Evolutionary conservation across 1,140 invertebrate genomes (phyloP).

Genomic region (Chrysopa pallens): DNA sequence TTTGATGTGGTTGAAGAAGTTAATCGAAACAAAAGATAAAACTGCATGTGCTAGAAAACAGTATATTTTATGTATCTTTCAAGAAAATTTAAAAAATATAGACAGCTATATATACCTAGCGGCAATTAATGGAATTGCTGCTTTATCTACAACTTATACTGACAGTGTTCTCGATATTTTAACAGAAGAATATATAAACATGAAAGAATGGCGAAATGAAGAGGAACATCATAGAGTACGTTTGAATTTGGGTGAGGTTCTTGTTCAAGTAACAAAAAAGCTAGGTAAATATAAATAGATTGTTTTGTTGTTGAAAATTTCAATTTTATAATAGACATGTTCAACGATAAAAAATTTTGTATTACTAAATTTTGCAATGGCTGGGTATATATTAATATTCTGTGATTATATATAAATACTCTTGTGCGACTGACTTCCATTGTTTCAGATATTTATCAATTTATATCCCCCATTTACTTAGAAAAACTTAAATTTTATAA

Average conservation of each 20-base stretch:
- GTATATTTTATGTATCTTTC: conserved; percentile 47
- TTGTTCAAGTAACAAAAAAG: conserved; percentile 50
- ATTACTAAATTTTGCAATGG: too few species aligned
- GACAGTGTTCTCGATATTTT: conserved; percentile 47
- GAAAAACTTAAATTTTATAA: conserved; percentile 6
- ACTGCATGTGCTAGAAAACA: conserved; percentile 43
- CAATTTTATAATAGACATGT: too few species aligned
- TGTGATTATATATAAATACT: too few species aligned
- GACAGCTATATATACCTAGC: conserved; percentile 74
- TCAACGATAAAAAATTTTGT: too few species aligned
- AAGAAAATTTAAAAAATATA: conserved; percentile 53
- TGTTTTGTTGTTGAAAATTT: neutral
- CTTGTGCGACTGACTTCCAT: too few species aligned
- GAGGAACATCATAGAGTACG: conserved; percentile 37
- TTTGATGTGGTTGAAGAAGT: conserved; percentile 47
- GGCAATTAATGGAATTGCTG: conserved; percentile 55
- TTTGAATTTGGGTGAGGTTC: conserved; percentile 67
- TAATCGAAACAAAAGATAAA: conserved; percentile 45
- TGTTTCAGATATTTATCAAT: too few species aligned
- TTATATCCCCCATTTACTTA: too few species aligned
- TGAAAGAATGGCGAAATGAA: conserved; percentile 16
- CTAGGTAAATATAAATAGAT: conserved; percentile 36
- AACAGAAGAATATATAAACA: conserved; percentile 34
- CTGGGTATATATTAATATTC: too few species aligned
- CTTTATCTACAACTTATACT: conserved; percentile 41